Conservation (phyloP, 2,113 vertebrate species). For the Microcebus murinus region DNA sequence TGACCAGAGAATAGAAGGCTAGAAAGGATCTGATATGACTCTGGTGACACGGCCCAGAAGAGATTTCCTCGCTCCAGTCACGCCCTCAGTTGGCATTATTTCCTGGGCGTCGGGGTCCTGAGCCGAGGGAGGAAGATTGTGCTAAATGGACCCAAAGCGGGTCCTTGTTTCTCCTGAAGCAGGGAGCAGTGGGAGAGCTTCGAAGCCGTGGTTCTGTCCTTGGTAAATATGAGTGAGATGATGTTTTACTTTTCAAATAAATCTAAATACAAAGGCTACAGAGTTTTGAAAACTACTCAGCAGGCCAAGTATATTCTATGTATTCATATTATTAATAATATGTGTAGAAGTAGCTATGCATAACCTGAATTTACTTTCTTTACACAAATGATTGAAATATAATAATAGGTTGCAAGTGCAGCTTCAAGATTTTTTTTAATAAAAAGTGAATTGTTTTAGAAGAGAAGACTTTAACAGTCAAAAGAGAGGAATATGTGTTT, state of each 20-base stretch:
- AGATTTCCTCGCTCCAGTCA: background rate
- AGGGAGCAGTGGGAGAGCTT: background rate
- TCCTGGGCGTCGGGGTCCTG: background rate
- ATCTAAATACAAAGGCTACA: background rate
- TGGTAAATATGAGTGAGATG: background rate
- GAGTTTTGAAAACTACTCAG: conserved; percentile 31
- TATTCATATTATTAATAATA: conserved; percentile 1
- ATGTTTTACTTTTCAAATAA: conserved; percentile 22
- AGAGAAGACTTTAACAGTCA: background rate
- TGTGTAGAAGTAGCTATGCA: background rate
- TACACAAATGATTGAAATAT: background rate
- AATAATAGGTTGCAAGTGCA: background rate
- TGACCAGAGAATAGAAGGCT: background rate
- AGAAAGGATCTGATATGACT: background rate
- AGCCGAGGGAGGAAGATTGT: background rate
- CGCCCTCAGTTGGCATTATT: background rate
- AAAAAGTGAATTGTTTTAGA: conserved; percentile 14
- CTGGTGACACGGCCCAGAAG: background rate
- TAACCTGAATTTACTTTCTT: conserved; percentile 39
- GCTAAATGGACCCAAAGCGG: background rate
- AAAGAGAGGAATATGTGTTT: conserved; percentile 34
- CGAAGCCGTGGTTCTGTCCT: background rate
- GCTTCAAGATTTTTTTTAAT: background rate
- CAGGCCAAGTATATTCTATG: background rate
- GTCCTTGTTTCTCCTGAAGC: background rate